Evolutionary conservation across 2,888 invertebrate genomes (phyloP).

Genomic region (Cheilosia vulpina): DNA sequence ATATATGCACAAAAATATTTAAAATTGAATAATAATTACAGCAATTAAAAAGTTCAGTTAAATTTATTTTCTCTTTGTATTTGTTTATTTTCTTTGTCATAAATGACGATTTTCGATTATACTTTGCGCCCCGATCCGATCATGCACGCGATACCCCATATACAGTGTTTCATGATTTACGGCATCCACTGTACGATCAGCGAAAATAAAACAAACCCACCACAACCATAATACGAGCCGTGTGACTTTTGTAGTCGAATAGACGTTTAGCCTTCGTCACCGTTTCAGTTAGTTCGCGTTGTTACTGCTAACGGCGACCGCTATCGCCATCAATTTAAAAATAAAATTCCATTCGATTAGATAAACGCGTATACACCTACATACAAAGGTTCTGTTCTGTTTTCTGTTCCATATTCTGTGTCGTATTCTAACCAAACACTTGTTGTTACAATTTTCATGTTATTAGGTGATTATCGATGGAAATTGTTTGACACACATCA

Average conservation of each 20-base stretch:
- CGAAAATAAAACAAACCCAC: constrained; percentile 48
- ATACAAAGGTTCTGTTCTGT: constrained; percentile 11
- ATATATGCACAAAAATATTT: neutral
- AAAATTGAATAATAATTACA: neutral
- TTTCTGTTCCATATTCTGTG: too few species aligned
- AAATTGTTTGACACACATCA: neutral
- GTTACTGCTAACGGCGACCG: constrained; percentile 70
- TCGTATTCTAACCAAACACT: neutral
- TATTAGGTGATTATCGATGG: neutral
- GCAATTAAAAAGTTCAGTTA: neutral
- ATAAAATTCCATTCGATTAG: constrained; percentile 65
- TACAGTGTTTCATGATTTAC: constrained; percentile 35
- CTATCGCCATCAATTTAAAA: constrained; percentile 60
- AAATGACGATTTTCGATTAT: neutral
- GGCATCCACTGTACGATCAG: constrained; percentile 55
- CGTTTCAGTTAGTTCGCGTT: constrained; percentile 72
- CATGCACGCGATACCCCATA: neutral
- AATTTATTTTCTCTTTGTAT: neutral
- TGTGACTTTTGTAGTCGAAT: constrained; percentile 45
- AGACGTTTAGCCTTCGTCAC: constrained; percentile 70
- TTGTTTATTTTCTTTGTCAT: neutral
- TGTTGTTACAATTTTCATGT: constrained; percentile 23
- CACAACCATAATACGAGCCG: constrained; percentile 25
- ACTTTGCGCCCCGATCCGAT: neutral
- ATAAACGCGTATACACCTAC: constrained; percentile 35